These are phyloP conservation scores for Julus scandinavius DNA, from an alignment of 2,888 invertebrate genomes.

Conservation along the genomic window DNA sequence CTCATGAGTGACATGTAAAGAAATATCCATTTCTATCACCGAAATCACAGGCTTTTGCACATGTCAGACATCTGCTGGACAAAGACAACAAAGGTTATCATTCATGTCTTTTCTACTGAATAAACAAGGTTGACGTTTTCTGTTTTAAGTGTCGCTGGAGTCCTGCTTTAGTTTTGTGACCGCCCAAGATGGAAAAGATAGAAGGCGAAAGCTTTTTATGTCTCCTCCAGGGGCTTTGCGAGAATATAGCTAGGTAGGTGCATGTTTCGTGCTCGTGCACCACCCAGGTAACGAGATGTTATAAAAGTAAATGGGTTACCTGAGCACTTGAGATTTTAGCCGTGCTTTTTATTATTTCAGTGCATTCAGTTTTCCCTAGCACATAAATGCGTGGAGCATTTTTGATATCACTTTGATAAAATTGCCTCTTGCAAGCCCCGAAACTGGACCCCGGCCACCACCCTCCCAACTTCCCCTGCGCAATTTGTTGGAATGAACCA, in stretches of 20 bases:
- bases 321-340: conserved; percentile 46
- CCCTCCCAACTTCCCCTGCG: neutral
- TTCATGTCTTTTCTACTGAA: conserved; percentile 36
- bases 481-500: conserved; percentile 20
- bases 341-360: conserved; percentile 41
- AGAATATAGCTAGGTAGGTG: conserved; percentile 1
- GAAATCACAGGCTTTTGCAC: conserved; percentile 23
- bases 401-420: conserved; percentile 43
- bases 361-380: neutral
- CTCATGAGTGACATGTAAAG: conserved; percentile 25
- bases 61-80: conserved; percentile 40
- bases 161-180: conserved; percentile 41
- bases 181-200: conserved; percentile 43
- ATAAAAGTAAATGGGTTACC: conserved; percentile 38
- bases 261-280: conserved; percentile 20
- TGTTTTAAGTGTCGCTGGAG: conserved; percentile 42
- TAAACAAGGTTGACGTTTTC: conserved; percentile 41
- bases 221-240: conserved; percentile 6
- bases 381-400: conserved; percentile 40
- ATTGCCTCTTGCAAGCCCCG: neutral
- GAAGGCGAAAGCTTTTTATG: conserved; percentile 43
- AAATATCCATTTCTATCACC: neutral
- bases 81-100: conserved; percentile 46
- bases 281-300: conserved; percentile 46
- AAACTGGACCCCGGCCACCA: conserved; percentile 12